Percentiles rank a stretch among this genome's conserved stretches.
Evolutionary conservation across 2,113 vertebrate genomes (phyloP).

Genomic region (human (Homo sapiens)): DNA sequence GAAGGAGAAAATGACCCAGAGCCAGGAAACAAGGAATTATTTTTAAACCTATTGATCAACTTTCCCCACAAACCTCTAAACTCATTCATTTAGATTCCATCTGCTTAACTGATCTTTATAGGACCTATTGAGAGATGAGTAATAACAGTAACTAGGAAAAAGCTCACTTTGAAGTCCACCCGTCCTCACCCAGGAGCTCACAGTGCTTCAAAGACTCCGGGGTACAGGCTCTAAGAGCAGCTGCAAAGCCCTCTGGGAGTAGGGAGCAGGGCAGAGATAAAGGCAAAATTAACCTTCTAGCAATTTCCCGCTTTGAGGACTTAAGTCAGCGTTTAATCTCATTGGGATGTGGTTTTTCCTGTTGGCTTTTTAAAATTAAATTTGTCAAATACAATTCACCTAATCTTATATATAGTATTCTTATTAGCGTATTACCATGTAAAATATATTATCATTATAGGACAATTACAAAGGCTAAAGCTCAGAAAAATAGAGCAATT

Average conservation of each 20-base stretch:
- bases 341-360: slow-evolving; percentile 53
- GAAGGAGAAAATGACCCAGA: neutral
- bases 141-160: neutral
- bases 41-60: slow-evolving; percentile 17
- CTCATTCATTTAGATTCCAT: slow-evolving; percentile 36
- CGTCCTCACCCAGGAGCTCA: neutral
- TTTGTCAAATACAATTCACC: slow-evolving; percentile 63
- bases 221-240: neutral
- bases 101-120: neutral
- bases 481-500: slow-evolving; percentile 63
- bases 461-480: slow-evolving; percentile 55
- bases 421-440: slow-evolving; percentile 62
- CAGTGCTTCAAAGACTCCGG: neutral
- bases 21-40: slow-evolving; percentile 6
- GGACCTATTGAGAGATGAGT: neutral
- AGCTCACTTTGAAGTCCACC: slow-evolving; percentile 1
- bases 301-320: slow-evolving; percentile 49
- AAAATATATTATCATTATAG: slow-evolving; percentile 67
- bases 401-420: slow-evolving; percentile 55
- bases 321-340: slow-evolving; percentile 50
- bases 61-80: slow-evolving; percentile 15
- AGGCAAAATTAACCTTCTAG: slow-evolving; percentile 53
- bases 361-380: slow-evolving; percentile 72
- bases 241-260: slow-evolving; percentile 12
- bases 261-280: neutral